These are phyloP conservation scores for Chlorodrepanis virens DNA, from an alignment of 2,113 vertebrate species.

Conservation along the genomic window DNA sequence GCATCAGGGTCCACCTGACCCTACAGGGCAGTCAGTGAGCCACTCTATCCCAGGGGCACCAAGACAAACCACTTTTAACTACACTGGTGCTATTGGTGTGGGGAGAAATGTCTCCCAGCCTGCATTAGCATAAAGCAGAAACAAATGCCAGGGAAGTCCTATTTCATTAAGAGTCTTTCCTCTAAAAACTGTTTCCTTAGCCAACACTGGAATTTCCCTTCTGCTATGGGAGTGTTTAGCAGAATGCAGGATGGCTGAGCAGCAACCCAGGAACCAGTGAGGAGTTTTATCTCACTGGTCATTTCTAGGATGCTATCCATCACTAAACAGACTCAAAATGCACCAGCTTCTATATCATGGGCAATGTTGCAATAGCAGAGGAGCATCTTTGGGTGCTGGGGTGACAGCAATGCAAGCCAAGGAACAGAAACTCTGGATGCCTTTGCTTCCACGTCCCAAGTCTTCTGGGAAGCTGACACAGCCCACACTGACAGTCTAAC, in stretches of 20 bases:
- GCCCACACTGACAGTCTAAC: not conserved
- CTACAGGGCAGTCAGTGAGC: not conserved
- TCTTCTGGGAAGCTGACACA: not conserved
- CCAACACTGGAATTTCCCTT: accelerated
- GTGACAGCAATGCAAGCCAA: not conserved
- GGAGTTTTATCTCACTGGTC: not conserved
- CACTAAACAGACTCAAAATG: not conserved
- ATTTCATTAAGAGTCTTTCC: not conserved
- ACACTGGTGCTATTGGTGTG: not conserved
- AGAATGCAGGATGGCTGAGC: not conserved
- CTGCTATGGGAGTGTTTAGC: not conserved
- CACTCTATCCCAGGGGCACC: not conserved
- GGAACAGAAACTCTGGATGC: not conserved
- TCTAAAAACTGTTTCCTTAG: not conserved
- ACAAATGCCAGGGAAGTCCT: not conserved
- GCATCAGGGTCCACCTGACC: not conserved
- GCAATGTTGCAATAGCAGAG: not conserved
- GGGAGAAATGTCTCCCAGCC: not conserved
- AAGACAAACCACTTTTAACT: not conserved
- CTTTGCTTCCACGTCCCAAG: not conserved
- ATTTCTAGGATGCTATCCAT: not conserved
- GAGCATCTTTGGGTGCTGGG: not conserved
- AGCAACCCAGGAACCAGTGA: not conserved
- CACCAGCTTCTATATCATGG: not conserved
- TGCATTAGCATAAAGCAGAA: not conserved